Percentiles rank a stretch among this genome's conserved stretches.
These are phyloP conservation scores for Dexiosoma caninum DNA, from an alignment of 2,888 invertebrate species.

Conservation along the genomic window DNA sequence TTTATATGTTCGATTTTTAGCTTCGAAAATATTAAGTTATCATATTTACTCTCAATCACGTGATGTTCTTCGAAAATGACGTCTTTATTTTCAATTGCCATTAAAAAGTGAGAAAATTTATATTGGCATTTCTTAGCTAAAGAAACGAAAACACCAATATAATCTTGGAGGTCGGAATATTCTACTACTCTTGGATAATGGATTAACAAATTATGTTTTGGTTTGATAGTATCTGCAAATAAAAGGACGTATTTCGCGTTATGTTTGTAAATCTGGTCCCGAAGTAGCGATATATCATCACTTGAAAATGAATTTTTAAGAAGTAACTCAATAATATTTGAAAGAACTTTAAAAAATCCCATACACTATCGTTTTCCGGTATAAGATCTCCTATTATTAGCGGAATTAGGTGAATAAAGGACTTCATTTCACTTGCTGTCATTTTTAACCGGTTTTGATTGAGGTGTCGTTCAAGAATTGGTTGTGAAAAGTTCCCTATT, in stretches of 20 bases:
- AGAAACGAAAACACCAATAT: conserved; percentile 65
- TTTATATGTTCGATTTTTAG: background rate
- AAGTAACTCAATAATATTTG: conserved; percentile 65
- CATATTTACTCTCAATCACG: background rate
- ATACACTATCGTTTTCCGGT: conserved; percentile 43
- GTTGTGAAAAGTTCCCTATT: conserved; percentile 39
- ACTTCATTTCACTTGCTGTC: background rate
- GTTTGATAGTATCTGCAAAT: conserved; percentile 61
- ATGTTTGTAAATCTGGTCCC: background rate
- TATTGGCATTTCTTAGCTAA: conserved; percentile 66
- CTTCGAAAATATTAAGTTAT: background rate
- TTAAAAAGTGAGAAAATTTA: conserved; percentile 53
- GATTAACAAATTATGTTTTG: conserved; percentile 65
- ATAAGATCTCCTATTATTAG: background rate
- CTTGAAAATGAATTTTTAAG: conserved; percentile 33
- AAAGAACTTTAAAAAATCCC: conserved; percentile 62
- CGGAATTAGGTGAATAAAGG: background rate
- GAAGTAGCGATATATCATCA: conserved; percentile 26
- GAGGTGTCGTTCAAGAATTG: background rate
- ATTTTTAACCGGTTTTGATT: conserved; percentile 59
- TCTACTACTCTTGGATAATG: conserved; percentile 66
- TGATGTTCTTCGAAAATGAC: background rate
- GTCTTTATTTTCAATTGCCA: background rate
- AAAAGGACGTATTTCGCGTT: conserved; percentile 20
- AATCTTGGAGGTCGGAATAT: conserved; percentile 64